Evolutionary conservation across 1,140 invertebrate species (phyloP).

Genomic region (Drosophila aff.): DNA sequence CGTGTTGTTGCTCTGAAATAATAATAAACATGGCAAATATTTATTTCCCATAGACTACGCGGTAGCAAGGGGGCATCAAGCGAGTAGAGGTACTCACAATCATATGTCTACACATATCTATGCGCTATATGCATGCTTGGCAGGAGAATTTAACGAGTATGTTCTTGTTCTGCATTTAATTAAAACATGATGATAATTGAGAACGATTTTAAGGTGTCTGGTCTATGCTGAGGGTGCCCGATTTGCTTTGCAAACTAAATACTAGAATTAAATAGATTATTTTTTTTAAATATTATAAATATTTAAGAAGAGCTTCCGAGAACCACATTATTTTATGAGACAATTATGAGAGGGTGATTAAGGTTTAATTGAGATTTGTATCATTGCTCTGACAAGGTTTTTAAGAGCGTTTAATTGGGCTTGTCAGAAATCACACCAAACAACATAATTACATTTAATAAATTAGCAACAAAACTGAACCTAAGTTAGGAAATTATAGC

Average conservation of each 20-base stretch:
- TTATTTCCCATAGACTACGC: slow-evolving; percentile 36
- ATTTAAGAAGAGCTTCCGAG: too few species aligned
- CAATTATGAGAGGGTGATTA: too few species aligned
- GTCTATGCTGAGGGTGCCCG: slow-evolving; percentile 3
- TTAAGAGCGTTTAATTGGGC: too few species aligned
- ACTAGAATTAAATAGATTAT: too few species aligned
- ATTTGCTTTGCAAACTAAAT: not conserved
- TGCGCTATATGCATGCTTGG: not conserved
- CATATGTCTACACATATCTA: not conserved
- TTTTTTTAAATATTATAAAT: too few species aligned
- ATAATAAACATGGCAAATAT: slow-evolving; percentile 74
- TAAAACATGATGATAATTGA: slow-evolving; percentile 27
- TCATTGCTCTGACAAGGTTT: too few species aligned
- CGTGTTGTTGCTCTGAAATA: slow-evolving; percentile 69
- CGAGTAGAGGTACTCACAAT: not conserved
- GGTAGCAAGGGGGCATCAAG: slow-evolving; percentile 14
- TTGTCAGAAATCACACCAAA: too few species aligned
- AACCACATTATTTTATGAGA: too few species aligned
- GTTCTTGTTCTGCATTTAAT: slow-evolving; percentile 24
- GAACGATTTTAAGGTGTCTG: slow-evolving; percentile 21
- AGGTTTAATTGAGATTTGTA: too few species aligned
- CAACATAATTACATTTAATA: too few species aligned
- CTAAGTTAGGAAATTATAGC: too few species aligned
- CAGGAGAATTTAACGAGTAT: slow-evolving; percentile 6
- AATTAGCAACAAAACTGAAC: too few species aligned